phyloP scores from a whole-genome alignment of 2,113 vertebrate species.

The Mionectes macconnelli region DNA sequence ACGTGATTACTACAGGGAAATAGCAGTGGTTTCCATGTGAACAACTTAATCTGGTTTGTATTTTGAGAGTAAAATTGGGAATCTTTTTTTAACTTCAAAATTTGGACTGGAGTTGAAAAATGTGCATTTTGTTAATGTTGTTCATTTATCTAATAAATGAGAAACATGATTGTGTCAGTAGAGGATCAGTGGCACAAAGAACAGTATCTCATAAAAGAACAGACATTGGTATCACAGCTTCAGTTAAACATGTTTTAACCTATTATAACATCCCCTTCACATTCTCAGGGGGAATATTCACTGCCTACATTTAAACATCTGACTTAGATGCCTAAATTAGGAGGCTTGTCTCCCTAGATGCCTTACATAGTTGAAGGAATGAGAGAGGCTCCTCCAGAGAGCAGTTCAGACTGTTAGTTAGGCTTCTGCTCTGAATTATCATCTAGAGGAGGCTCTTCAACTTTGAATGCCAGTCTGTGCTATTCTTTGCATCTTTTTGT shows the following conservation, averaged over 20 bases:
- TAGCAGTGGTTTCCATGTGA: slow-evolving; percentile 38
- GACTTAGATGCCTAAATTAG: slow-evolving; percentile 40
- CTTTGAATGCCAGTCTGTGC: slow-evolving; percentile 11
- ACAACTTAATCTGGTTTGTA: slow-evolving; percentile 18
- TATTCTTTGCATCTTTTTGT: slow-evolving; percentile 35
- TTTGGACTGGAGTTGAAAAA: not conserved
- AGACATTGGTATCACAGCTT: not conserved
- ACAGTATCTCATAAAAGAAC: not conserved
- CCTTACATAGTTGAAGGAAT: slow-evolving; percentile 20
- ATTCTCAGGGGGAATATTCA: not conserved
- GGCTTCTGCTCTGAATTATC: slow-evolving; percentile 53
- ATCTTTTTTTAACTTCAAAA: slow-evolving; percentile 35
- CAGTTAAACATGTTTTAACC: slow-evolving; percentile 10
- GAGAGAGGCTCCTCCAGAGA: slow-evolving; percentile 52
- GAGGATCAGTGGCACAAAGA: not conserved
- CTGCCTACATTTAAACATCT: not conserved
- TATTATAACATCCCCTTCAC: not conserved
- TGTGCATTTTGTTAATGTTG: not conserved
- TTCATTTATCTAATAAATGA: slow-evolving; percentile 42
- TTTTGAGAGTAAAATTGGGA: not conserved
- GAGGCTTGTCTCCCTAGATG: slow-evolving; percentile 38
- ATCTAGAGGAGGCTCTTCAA: slow-evolving; percentile 40
- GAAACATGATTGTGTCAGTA: not conserved
- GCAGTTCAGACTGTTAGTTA: slow-evolving; percentile 37
- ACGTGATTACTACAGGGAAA: not conserved